Conservation (phyloP, 2,113 vertebrate genomes). For the Sprattus sprattus region DNA sequence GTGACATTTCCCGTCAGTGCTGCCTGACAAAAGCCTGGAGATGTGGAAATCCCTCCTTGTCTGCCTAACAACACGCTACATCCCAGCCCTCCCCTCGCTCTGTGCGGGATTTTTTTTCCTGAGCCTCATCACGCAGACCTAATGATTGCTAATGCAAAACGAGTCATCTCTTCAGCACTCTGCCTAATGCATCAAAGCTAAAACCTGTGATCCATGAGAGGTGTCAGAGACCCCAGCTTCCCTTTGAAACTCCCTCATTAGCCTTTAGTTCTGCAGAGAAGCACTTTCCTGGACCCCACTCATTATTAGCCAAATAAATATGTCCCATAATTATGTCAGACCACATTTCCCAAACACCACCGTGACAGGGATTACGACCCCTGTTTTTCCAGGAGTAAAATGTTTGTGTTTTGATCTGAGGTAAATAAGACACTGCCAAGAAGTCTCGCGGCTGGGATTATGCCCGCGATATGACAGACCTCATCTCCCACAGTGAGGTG, state of each 20-base stretch:
- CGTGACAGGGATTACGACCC: constrained; percentile 23
- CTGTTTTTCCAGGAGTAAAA: neutral
- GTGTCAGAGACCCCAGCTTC: constrained; percentile 17
- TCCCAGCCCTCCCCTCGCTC: neutral
- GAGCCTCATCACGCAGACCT: neutral
- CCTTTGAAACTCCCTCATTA: constrained; percentile 27
- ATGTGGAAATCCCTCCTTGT: neutral
- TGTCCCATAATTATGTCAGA: constrained; percentile 24
- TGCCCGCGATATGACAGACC: constrained; percentile 17
- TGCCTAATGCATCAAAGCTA: constrained; percentile 30
- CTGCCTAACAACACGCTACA: neutral
- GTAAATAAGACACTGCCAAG: neutral
- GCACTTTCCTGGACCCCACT: neutral
- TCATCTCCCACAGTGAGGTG: constrained; percentile 2
- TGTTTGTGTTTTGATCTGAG: neutral
- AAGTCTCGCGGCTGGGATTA: constrained; percentile 3
- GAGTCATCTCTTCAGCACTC: constrained; percentile 16
- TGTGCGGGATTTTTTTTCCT: neutral
- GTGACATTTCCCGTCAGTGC: neutral
- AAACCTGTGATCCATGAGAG: constrained; percentile 27
- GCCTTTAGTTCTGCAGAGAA: neutral
- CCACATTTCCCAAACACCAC: neutral
- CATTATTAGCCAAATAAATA: constrained; percentile 32
- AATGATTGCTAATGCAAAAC: constrained; percentile 24
- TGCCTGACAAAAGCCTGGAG: neutral